Evolutionary conservation across 2,888 invertebrate genomes (phyloP).

Genomic region (Athripsodes cinereus): DNA sequence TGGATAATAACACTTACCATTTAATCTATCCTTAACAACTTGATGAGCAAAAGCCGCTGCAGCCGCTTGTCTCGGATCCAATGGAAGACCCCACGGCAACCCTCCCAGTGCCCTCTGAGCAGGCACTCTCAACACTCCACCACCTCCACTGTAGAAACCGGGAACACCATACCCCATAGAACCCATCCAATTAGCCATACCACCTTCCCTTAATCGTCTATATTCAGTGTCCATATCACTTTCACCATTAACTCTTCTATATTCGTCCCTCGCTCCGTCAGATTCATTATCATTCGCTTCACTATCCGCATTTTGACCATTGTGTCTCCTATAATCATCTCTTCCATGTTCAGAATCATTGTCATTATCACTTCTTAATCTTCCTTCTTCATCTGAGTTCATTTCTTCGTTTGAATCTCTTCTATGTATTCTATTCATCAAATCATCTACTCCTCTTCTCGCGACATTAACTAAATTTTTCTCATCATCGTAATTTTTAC

Average conservation of each 20-base stretch:
- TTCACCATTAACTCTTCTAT: slow-evolving; percentile 18
- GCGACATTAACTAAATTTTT: slow-evolving; percentile 31
- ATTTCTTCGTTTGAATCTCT: slow-evolving; percentile 42
- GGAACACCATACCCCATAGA: slow-evolving; percentile 36
- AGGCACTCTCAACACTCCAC: slow-evolving; percentile 74
- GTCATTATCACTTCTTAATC: slow-evolving; percentile 43
- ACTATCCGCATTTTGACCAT: slow-evolving; percentile 12
- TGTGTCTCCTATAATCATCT: slow-evolving; percentile 31
- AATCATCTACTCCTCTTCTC: slow-evolving; percentile 36
- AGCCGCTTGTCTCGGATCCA: slow-evolving; percentile 58
- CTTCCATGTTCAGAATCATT: slow-evolving; percentile 49
- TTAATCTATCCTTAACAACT: slow-evolving; percentile 76
- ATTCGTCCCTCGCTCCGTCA: slow-evolving; percentile 42
- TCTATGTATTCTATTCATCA: slow-evolving; percentile 34
- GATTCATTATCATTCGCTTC: slow-evolving; percentile 37
- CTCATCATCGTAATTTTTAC: slow-evolving; percentile 63
- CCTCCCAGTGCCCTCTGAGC: slow-evolving; percentile 62
- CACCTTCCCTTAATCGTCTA: slow-evolving; percentile 28
- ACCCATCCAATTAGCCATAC: slow-evolving; percentile 30
- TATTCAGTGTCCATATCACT: slow-evolving; percentile 30
- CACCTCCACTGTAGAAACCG: slow-evolving; percentile 51
- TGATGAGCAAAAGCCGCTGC: slow-evolving; percentile 73
- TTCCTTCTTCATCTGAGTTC: slow-evolving; percentile 25
- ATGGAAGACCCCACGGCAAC: slow-evolving; percentile 49
- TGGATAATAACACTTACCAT: slow-evolving; percentile 54